These are phyloP conservation scores for Vollenhovia emeryi DNA, from an alignment of 1,140 invertebrate genomes.

Conservation along the genomic window DNA sequence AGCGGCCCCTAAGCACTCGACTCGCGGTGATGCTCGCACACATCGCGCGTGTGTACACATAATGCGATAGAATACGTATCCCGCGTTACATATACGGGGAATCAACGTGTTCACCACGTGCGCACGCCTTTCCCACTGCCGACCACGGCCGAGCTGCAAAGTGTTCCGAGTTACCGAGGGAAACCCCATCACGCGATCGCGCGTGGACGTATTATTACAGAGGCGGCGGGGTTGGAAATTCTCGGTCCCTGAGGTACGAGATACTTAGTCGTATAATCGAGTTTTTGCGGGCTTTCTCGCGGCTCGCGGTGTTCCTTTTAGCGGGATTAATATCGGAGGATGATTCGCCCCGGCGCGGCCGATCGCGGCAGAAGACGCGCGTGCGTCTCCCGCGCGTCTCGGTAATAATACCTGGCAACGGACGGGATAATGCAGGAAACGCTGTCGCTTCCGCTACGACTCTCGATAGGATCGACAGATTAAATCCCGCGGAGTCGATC, in stretches of 20 bases:
- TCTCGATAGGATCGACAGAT: constrained; percentile 42
- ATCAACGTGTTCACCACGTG: constrained; percentile 85
- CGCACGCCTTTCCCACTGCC: constrained; percentile 82
- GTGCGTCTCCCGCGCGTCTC: background rate
- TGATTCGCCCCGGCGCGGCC: constrained; percentile 2
- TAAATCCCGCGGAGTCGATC: constrained; percentile 17
- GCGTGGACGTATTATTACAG: constrained; percentile 53
- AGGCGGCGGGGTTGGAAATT: constrained; percentile 14
- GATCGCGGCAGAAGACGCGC: constrained; percentile 44
- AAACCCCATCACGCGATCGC: constrained; percentile 53
- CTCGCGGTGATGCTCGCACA: constrained; percentile 8
- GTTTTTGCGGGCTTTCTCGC: constrained; percentile 52
- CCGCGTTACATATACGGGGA: constrained; percentile 80
- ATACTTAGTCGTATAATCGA: constrained; percentile 55
- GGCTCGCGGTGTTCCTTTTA: constrained; percentile 43
- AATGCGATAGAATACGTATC: constrained; percentile 70
- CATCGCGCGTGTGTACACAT: constrained; percentile 8
- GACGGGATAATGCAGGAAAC: constrained; percentile 2
- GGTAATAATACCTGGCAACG: constrained; percentile 35
- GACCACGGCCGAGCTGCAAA: constrained; percentile 14
- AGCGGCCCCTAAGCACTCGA: background rate
- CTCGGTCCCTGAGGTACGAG: constrained; percentile 17
- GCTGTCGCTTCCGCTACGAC: constrained; percentile 26
- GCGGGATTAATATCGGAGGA: constrained; percentile 43
- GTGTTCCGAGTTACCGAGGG: constrained; percentile 47